Conservation (phyloP, 2,888 invertebrate genomes). For the Drosophila hamatofila region DNA sequence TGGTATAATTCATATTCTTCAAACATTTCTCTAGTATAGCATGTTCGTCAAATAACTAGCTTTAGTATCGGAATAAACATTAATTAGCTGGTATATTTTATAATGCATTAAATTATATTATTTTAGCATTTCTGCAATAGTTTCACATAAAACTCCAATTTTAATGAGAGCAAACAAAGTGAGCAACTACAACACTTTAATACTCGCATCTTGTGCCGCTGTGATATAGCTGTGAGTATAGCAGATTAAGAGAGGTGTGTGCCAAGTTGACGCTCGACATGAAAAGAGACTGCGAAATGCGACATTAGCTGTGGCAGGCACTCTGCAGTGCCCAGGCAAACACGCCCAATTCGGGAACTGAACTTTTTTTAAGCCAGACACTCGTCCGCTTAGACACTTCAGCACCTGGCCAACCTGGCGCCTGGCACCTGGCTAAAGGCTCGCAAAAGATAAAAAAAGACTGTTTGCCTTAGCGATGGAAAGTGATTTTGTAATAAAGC, state of each 20-base stretch:
- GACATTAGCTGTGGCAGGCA: constrained; percentile 25
- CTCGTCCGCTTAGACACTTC: constrained; percentile 31
- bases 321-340: not conserved
- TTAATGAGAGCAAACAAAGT: not conserved
- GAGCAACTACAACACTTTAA: not conserved
- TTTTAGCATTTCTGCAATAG: not conserved
- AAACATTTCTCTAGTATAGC: too few species aligned
- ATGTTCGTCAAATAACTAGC: too few species aligned
- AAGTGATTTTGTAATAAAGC: constrained; percentile 69
- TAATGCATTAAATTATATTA: not conserved
- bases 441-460: constrained; percentile 8
- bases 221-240: not conserved
- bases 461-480: constrained; percentile 20
- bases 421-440: constrained; percentile 14
- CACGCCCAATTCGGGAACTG: constrained; percentile 9
- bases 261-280: constrained; percentile 17
- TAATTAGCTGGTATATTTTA: too few species aligned
- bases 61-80: too few species aligned
- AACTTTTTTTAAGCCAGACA: constrained; percentile 17
- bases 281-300: constrained; percentile 38
- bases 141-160: not conserved
- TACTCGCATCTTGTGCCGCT: not conserved
- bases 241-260: not conserved
- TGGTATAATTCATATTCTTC: too few species aligned
- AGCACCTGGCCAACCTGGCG: constrained; percentile 35